Evolutionary conservation across 2,113 vertebrate genomes (phyloP).

Genomic region (Apodemus speciosus): DNA sequence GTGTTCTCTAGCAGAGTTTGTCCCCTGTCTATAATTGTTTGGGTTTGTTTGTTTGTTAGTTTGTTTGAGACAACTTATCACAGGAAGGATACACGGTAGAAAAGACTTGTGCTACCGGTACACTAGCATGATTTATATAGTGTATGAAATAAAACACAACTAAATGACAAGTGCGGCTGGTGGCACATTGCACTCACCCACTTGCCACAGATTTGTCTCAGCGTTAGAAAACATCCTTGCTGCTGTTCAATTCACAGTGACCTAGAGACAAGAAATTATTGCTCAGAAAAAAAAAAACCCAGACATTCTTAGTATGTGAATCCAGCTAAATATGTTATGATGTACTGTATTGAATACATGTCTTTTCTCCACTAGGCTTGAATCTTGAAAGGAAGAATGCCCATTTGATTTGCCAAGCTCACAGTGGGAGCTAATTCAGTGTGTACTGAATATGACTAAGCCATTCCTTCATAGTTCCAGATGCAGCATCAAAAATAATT

Average conservation of each 20-base stretch:
- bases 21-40: neutral
- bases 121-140: neutral
- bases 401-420: slow-evolving; percentile 26
- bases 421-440: slow-evolving; percentile 17
- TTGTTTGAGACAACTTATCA: neutral
- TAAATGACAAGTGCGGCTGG: slow-evolving; percentile 29
- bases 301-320: neutral
- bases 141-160: slow-evolving; percentile 36
- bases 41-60: neutral
- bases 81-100: neutral
- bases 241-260: neutral
- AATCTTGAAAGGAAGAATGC: neutral
- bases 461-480: slow-evolving; percentile 49
- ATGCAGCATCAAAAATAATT: slow-evolving; percentile 50
- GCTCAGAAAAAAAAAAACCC: neutral
- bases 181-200: neutral
- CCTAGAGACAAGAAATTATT: slow-evolving; percentile 25
- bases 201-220: neutral
- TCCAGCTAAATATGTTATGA: slow-evolving; percentile 1
- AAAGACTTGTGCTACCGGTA: neutral
- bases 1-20: neutral
- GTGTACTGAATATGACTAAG: slow-evolving; percentile 31
- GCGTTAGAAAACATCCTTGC: neutral
- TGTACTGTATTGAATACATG: neutral
- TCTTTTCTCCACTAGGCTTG: slow-evolving; percentile 14